Conservation (phyloP, 2,113 vertebrate species). For the Ornithorhynchus anatinus region DNA sequence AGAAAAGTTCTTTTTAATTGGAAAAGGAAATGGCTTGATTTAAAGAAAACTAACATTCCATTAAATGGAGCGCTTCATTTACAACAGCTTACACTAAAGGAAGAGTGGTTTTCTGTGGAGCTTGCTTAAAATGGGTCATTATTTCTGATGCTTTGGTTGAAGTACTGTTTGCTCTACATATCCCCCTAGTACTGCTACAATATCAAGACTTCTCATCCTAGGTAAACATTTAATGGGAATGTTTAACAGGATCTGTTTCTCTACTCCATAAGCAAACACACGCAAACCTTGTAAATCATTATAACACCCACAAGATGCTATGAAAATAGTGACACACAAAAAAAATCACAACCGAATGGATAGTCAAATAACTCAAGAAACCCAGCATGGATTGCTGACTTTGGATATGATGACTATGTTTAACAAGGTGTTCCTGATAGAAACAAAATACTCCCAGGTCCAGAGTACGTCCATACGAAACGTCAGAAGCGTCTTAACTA, state of each 20-base stretch:
- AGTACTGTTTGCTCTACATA: conserved; percentile 21
- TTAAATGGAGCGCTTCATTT: background rate
- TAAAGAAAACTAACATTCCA: background rate
- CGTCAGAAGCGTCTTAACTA: conserved; percentile 37
- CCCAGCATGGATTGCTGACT: conserved; percentile 63
- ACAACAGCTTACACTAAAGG: background rate
- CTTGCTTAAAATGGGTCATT: background rate
- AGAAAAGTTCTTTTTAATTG: too few species aligned
- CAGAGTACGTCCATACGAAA: conserved; percentile 24
- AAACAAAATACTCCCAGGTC: conserved; percentile 59
- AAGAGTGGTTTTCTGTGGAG: background rate
- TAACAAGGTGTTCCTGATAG: conserved; percentile 62
- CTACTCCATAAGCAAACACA: conserved; percentile 15
- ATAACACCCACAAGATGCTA: conserved; percentile 40
- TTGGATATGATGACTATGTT: conserved; percentile 55
- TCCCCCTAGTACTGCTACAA: background rate
- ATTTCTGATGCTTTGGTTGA: conserved; percentile 22
- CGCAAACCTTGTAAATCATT: conserved; percentile 49
- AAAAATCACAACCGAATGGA: conserved; percentile 44
- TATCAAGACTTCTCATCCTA: conserved; percentile 1
- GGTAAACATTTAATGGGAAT: background rate
- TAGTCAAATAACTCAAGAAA: conserved; percentile 40
- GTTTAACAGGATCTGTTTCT: conserved; percentile 19
- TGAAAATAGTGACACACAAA: conserved; percentile 45
- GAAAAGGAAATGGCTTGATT: background rate